phyloP scores from a whole-genome alignment of 1,140 invertebrate species.

The Leptinotarsa lineolata region DNA sequence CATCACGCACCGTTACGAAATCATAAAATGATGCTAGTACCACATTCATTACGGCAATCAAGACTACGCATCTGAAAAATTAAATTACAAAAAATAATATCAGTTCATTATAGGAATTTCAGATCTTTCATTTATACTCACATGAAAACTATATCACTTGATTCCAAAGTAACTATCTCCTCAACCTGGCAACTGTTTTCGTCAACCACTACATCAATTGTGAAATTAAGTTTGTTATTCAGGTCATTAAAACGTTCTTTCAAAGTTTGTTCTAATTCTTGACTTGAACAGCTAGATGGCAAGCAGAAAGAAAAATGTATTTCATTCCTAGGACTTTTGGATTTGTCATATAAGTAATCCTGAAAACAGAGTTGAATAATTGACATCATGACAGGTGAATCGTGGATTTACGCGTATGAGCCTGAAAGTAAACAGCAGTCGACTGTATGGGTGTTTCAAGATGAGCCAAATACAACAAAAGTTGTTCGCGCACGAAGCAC shows the following conservation, averaged over 20 bases:
- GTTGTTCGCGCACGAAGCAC: no score
- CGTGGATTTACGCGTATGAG: no score
- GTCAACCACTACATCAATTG: constrained; percentile 55
- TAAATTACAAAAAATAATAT: no score
- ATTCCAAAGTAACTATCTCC: constrained; percentile 53
- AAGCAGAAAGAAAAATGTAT: constrained; percentile 69
- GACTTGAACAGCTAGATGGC: constrained; percentile 62
- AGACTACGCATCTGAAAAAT: constrained; percentile 7
- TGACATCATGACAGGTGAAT: no score
- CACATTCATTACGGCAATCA: not conserved
- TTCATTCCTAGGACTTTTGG: constrained; percentile 39
- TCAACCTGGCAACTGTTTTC: constrained; percentile 60
- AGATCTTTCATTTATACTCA: constrained; percentile 51
- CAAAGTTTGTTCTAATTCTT: constrained; percentile 61
- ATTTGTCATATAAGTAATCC: constrained; percentile 34
- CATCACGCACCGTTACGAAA: not conserved
- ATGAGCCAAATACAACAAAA: no score
- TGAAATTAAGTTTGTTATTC: constrained; percentile 40
- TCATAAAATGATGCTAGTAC: constrained; percentile 3
- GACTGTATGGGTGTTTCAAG: no score
- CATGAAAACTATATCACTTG: constrained; percentile 62
- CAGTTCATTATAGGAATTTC: no score
- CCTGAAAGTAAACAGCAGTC: no score
- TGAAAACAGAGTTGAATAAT: constrained; percentile 10
- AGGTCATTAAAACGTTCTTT: constrained; percentile 56